These are phyloP conservation scores for Sebastes cheni DNA, from an alignment of 2,797 vertebrate species.

Conservation along the genomic window DNA sequence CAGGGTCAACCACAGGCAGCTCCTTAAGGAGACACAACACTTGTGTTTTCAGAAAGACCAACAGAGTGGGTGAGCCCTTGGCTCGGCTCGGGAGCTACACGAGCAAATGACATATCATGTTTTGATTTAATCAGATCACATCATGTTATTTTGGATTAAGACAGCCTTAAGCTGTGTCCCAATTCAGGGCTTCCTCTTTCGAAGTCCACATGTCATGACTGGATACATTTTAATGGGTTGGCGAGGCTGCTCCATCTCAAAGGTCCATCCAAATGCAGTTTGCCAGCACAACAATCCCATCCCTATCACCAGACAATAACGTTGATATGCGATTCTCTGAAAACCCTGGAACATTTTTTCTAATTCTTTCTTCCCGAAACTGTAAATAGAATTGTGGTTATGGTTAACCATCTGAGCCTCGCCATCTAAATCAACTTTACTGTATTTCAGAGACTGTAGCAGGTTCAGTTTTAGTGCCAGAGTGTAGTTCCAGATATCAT, in stretches of 20 bases:
- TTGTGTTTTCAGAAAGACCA: background rate
- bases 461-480: no score
- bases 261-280: background rate
- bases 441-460: no score
- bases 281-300: background rate
- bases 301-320: background rate
- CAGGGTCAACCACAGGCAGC: background rate
- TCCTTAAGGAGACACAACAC: background rate
- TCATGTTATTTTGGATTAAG: constrained; percentile 1
- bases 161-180: constrained; percentile 10
- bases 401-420: no score
- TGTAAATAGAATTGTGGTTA: no score
- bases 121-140: constrained; percentile 24
- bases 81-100: background rate
- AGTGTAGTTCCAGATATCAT: no score
- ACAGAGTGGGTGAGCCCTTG: background rate
- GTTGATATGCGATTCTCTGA: background rate
- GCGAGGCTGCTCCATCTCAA: background rate
- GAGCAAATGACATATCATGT: background rate
- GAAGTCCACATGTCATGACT: constrained; percentile 1
- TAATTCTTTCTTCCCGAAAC: background rate
- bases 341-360: background rate
- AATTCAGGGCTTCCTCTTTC: background rate
- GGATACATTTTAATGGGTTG: background rate
- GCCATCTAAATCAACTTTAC: no score